Evolutionary conservation across 1,140 invertebrate genomes (phyloP).

Genomic region (Tetraneura akinire): DNA sequence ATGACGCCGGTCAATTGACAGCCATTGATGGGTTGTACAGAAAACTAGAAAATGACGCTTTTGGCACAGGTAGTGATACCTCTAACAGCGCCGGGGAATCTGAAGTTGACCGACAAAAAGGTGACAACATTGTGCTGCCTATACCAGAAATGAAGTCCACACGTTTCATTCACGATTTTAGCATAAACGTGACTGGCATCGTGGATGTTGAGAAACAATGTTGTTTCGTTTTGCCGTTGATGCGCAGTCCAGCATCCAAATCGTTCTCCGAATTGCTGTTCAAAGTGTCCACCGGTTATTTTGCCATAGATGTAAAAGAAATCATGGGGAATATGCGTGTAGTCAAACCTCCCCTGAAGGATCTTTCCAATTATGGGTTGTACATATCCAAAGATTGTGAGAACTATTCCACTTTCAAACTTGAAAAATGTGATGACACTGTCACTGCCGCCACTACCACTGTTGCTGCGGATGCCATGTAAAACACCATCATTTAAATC

Average conservation of each 20-base stretch:
- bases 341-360: conserved; percentile 69
- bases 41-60: not conserved
- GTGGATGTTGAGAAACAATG: conserved; percentile 75
- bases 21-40: too few species aligned
- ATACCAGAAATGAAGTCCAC: conserved; percentile 70
- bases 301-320: conserved; percentile 77
- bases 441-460: too few species aligned
- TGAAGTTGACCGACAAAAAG: not conserved
- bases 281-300: conserved; percentile 78
- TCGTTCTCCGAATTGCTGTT: conserved; percentile 75
- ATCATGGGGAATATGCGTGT: conserved; percentile 79
- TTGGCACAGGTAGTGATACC: too few species aligned
- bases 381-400: conserved; percentile 74
- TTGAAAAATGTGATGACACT: conserved; percentile 72
- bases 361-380: conserved; percentile 67
- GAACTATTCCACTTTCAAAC: conserved; percentile 71
- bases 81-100: not conserved
- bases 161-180: conserved; percentile 89
- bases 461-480: conserved; percentile 19
- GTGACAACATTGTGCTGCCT: not conserved
- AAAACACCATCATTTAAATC: not conserved
- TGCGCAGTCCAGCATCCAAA: conserved; percentile 74
- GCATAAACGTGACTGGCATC: conserved; percentile 72
- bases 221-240: conserved; percentile 88
- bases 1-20: too few species aligned